A percentile compares a stretch with the other conserved stretches of the same genome.
These are phyloP conservation scores for Poeciliopsis retropinna DNA, from an alignment of 2,113 vertebrate genomes.

Conservation along the genomic window DNA sequence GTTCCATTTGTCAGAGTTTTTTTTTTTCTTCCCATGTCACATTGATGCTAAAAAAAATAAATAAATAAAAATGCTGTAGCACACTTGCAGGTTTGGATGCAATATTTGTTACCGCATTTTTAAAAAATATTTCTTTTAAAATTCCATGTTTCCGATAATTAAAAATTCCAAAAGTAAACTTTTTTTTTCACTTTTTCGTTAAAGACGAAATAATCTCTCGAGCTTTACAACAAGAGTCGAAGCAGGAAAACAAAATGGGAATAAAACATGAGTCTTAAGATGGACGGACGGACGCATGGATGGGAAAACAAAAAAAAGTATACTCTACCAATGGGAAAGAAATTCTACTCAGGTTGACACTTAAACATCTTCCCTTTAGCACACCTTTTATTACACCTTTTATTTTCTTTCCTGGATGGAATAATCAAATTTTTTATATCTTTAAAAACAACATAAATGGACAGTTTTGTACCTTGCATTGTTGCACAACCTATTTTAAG, in stretches of 20 bases:
- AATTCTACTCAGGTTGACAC: background rate
- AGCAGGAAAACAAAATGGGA: background rate
- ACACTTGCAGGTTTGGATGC: background rate
- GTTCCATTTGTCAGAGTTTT: constrained; percentile 43
- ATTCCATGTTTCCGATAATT: background rate
- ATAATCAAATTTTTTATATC: background rate
- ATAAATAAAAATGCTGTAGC: background rate
- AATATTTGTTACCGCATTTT: background rate
- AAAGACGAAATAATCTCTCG: background rate
- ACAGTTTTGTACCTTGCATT: background rate
- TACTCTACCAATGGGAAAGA: background rate
- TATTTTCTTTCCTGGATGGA: background rate
- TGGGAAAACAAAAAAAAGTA: too few species aligned
- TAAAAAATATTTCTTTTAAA: too few species aligned
- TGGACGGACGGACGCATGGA: too few species aligned
- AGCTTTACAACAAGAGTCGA: background rate
- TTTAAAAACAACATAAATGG: background rate
- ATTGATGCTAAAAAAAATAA: constrained; percentile 1
- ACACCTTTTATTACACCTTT: background rate
- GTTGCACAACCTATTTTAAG: background rate
- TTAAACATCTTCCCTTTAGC: background rate
- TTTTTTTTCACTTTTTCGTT: background rate
- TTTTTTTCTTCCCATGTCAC: background rate
- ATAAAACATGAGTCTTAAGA: too few species aligned
- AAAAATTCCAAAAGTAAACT: background rate